Base-by-base conservation (phyloP, 2,888 invertebrate species). In the Strigamia transsilvanica region DNA sequence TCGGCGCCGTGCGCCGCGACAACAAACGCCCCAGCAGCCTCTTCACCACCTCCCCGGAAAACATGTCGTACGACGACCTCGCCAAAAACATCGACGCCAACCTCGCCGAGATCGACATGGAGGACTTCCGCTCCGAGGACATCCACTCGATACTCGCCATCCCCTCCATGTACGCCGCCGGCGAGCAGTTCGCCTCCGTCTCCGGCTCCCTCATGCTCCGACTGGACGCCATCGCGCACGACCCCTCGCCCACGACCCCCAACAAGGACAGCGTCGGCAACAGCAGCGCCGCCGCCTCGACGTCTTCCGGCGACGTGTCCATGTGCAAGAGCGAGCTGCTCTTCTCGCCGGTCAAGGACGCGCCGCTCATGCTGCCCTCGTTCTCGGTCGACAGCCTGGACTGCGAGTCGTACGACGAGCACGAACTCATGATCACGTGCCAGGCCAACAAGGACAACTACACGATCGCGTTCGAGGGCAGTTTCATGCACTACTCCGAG, bases 401-500 rank as follows among this genome's bases (percentile, higher is more conserved):
- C 88, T 94, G 95, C 89, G 95, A 95, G 87, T 91, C 92, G 85
- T 91, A 92, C 84, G 92, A 93, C 84, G 93, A 93, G 87, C 93
- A 93, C 86, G 95, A 95, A 87, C 93, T 96, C 87, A 93, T 96
- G 88, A 91, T 96, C 85, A 96, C 96, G 84, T 97, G 96, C 88
- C 94, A 94, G 89, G 94, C 95, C 84, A 95, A 96, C 88, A 96
- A 96, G 90, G 94, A 96, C 89, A 97, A 97, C 90, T 97, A 97
- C 88, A 97, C 96, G 84, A 96, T 97, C 87, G 96, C 96, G 85
- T 97, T 97, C 86, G 96, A 96, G 90, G 96, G 95, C 21, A 85
- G 85, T 81, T 83, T 84, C 27, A 84, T 84, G 10, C 84, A 83
- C 21, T 84, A 83, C 87, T 94, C 94, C 82, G 95, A 95, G 89